Evolutionary conservation across 2,797 vertebrate genomes (phyloP).

Genomic region (Gobionotothen gibberifrons): DNA sequence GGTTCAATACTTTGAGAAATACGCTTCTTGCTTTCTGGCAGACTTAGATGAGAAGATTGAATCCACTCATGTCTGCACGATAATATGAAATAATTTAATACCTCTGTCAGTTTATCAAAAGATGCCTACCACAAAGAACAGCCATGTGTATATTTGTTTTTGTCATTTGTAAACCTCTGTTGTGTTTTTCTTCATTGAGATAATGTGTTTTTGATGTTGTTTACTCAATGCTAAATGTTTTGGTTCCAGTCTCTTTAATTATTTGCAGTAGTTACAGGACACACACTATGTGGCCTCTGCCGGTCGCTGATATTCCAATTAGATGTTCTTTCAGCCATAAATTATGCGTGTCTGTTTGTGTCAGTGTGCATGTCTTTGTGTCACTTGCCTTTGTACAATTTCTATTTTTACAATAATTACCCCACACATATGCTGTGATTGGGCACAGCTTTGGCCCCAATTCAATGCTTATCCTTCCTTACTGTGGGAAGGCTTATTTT

Average conservation of each 20-base stretch:
- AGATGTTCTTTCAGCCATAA: slow-evolving; percentile 39
- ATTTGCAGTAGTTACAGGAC: slow-evolving; percentile 56
- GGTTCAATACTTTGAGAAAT: background rate
- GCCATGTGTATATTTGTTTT: background rate
- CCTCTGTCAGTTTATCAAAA: background rate
- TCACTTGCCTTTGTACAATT: slow-evolving; percentile 1
- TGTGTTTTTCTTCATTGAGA: background rate
- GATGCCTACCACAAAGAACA: background rate
- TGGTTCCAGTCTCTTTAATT: slow-evolving; percentile 55
- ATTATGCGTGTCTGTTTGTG: slow-evolving; percentile 25
- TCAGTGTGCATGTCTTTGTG: background rate
- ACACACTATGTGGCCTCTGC: slow-evolving; percentile 47
- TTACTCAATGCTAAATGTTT: slow-evolving; percentile 38
- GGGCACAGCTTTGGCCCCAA: slow-evolving; percentile 56
- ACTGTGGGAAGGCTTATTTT: slow-evolving; percentile 68
- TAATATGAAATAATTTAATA: background rate
- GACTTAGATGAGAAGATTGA: background rate
- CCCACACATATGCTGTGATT: slow-evolving; percentile 29
- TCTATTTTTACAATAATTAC: slow-evolving; percentile 51
- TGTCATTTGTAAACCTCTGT: background rate
- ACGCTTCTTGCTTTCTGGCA: background rate
- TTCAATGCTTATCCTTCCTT: slow-evolving; percentile 62
- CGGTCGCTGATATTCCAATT: slow-evolving; percentile 58
- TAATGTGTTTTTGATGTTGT: slow-evolving; percentile 33
- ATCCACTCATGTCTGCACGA: background rate